Percentiles rank a stretch among this genome's conserved stretches.
Evolutionary conservation across 2,888 invertebrate genomes (phyloP).

Genomic region (Thereva unica): DNA sequence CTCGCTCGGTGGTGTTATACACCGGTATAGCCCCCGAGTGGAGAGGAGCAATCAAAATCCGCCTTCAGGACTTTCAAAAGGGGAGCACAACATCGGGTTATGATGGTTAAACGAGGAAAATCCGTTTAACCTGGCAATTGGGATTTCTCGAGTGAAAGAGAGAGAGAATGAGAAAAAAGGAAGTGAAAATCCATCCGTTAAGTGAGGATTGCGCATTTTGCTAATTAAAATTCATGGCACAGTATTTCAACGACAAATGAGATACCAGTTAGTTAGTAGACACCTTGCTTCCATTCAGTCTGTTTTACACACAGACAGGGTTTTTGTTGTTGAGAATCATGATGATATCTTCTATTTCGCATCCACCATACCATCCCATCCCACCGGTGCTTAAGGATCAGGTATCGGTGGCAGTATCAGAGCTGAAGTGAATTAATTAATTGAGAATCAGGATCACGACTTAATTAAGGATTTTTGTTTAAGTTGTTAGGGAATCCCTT

Average conservation of each 20-base stretch:
- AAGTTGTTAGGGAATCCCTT: constrained; percentile 14
- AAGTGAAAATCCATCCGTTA: constrained; percentile 30
- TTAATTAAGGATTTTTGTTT: constrained; percentile 27
- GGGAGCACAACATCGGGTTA: constrained; percentile 14
- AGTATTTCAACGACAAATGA: constrained; percentile 31
- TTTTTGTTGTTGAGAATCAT: no score
- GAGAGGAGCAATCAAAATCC: background rate
- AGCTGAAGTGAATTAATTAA: constrained; percentile 29
- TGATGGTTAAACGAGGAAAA: constrained; percentile 25
- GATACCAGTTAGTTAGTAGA: constrained; percentile 5
- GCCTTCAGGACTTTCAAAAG: background rate
- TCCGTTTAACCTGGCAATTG: constrained; percentile 33
- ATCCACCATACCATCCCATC: no score
- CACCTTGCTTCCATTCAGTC: constrained; percentile 1
- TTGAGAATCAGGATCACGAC: constrained; percentile 34
- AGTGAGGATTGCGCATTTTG: constrained; percentile 33
- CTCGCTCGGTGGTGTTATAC: constrained; percentile 2
- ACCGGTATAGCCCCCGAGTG: background rate
- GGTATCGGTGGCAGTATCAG: constrained; percentile 13
- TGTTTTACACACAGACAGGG: no score
- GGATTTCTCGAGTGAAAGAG: constrained; percentile 1
- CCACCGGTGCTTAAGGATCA: constrained; percentile 1
- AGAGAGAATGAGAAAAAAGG: background rate
- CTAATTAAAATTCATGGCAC: constrained; percentile 35
- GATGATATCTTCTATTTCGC: no score